Evolutionary conservation across 2,113 vertebrate species (phyloP), one percentile per base, ranked within the genome.

Genomic region (Catagonus wagneri): DNA sequence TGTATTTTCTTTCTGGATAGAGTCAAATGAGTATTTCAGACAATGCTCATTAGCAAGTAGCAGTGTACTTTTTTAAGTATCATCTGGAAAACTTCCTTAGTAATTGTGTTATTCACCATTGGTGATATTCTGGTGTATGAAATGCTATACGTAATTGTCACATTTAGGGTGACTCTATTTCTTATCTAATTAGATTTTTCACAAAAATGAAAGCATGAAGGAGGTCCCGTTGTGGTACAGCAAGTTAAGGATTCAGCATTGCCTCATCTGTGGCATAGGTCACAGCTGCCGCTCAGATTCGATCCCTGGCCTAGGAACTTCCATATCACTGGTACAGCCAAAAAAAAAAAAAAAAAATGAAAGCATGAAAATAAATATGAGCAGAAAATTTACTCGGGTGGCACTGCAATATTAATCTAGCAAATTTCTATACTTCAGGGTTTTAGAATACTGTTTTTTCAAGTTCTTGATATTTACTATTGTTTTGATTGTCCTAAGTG

Each of bases 131-230:
- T 36, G 65, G 20, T 17, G 32, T 63, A 80, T 52, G 54, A 36
- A 88, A 80, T 58, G 75, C 32, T 36, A 39, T 91, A 90, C 96
- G 86, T 81, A 90, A 61, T 81, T 96, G 94, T 96, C 96, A 95
- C 89, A 97, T 93, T 90, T 89, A 87, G 32, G 94, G 7, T 83
- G 96, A 97, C 23, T 92, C 79, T 97, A 94, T 93, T 87, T 96
- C 86, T 85, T 39, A 93, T 97, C 75, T 97, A 96, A 98, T 97
- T 97, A 95, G 76, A 7, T 94, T 95, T 97, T 96, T 95, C 92
- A 97, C 87, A 68, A 96, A 8, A 98, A 96, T 78, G 1, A 60
- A 97, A 63, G 1, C 56, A 50, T 89, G 88, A 44, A 44, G 44
- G 44, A 44, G 8, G 4, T 44, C 44, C 44, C 44, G 8, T 44